Evolutionary conservation across 2,797 vertebrate genomes (phyloP).

Genomic region (Dendrocincla tyrannina): DNA sequence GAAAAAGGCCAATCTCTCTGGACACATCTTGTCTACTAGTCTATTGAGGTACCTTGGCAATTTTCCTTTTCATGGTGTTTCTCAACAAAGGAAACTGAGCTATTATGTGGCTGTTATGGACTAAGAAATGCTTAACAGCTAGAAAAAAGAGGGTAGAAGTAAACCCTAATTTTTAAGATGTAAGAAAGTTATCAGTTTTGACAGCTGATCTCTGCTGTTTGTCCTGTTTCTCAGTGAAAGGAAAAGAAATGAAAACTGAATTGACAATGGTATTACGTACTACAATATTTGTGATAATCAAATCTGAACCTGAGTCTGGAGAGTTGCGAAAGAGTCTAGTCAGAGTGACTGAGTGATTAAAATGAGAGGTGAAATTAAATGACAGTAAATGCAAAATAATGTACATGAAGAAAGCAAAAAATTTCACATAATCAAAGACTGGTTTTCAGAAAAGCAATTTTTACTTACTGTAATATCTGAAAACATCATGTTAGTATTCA

Average conservation of each 20-base stretch:
- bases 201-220: neutral
- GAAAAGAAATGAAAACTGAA: neutral
- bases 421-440: accelerated
- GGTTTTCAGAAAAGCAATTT: neutral
- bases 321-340: neutral
- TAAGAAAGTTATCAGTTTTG: neutral
- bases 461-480: neutral
- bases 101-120: neutral
- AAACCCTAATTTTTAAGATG: neutral
- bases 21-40: neutral
- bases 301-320: neutral
- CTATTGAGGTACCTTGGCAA: neutral
- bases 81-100: neutral
- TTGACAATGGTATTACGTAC: neutral
- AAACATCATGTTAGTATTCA: neutral
- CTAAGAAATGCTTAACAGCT: neutral
- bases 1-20: neutral
- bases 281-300: neutral
- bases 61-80: neutral
- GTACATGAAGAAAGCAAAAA: neutral
- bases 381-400: neutral
- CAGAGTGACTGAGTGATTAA: neutral
- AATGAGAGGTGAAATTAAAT: neutral
- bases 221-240: neutral
- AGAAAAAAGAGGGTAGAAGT: neutral